phyloP scores from a whole-genome alignment of 2,888 invertebrate species.

The Orchesellides sinensis region DNA sequence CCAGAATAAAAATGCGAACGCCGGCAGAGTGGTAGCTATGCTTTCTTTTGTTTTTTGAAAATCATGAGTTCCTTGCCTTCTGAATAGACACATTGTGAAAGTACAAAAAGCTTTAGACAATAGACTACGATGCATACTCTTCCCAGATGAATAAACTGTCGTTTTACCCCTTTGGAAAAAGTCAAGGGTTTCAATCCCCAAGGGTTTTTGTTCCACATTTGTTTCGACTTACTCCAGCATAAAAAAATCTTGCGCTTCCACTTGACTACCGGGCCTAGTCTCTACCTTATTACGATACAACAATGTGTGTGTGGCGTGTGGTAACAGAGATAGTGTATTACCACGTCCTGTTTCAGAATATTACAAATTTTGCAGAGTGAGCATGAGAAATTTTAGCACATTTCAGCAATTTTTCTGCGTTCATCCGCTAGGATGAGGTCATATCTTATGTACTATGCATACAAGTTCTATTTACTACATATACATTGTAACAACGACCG shows the following conservation, averaged over 20 bases:
- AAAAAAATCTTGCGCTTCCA: not conserved
- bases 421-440: slow-evolving; percentile 34
- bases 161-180: slow-evolving; percentile 21
- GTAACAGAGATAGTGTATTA: not conserved
- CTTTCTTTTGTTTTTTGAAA: not conserved
- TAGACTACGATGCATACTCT: not conserved
- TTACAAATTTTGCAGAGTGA: slow-evolving; percentile 54
- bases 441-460: slow-evolving; percentile 39
- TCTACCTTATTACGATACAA: slow-evolving; percentile 4
- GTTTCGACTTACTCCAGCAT: slow-evolving; percentile 24
- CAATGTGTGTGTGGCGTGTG: slow-evolving; percentile 5
- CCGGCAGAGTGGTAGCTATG: not conserved
- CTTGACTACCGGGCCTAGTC: no score
- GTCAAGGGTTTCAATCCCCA: slow-evolving; percentile 36
- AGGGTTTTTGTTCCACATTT: slow-evolving; percentile 26
- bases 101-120: no score
- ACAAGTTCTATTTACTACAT: not conserved
- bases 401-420: slow-evolving; percentile 56
- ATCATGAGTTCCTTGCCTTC: not conserved
- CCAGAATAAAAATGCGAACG: not conserved
- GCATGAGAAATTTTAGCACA: slow-evolving; percentile 53
- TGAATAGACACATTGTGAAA: not conserved
- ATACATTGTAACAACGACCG: slow-evolving; percentile 2
- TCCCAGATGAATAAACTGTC: slow-evolving; percentile 42
- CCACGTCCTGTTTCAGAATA: slow-evolving; percentile 30